Evolutionary conservation across 37 sponge, comb jelly and placozoan species (phyloP).

Genomic region (Agelas oroides): DNA sequence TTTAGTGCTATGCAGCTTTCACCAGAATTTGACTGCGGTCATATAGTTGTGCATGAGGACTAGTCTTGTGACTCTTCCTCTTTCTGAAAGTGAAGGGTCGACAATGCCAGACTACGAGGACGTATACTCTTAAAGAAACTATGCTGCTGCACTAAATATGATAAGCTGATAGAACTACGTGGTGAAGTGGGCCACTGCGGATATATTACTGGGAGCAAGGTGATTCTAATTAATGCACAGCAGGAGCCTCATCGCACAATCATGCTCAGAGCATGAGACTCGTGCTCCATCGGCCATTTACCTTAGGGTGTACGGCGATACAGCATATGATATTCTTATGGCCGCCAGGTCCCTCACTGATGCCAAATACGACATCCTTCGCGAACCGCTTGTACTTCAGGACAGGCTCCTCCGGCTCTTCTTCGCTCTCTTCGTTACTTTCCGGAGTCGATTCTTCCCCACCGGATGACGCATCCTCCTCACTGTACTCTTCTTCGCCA

Average conservation of each 20-base stretch:
- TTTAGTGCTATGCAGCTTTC: no score
- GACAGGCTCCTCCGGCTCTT: slow-evolving; percentile 82
- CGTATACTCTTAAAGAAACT: no score
- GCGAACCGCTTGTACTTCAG: slow-evolving; percentile 87
- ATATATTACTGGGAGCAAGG: no score
- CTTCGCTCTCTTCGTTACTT: not conserved
- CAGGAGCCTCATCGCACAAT: not conserved
- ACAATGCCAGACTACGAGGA: no score
- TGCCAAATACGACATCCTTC: slow-evolving; percentile 56
- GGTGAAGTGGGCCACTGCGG: no score
- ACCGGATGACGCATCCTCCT: not conserved
- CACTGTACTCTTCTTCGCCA: not conserved
- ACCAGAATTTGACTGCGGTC: no score
- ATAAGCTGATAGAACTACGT: no score
- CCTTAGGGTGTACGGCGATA: slow-evolving; percentile 88
- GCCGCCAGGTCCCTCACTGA: slow-evolving; percentile 22
- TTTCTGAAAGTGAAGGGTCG: no score
- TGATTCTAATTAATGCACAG: slow-evolving; percentile 19
- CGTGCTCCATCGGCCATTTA: not conserved
- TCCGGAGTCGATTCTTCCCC: not conserved
- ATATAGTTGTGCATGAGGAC: no score
- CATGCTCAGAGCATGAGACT: no score
- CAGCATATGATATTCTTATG: slow-evolving; percentile 55
- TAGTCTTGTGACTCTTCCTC: no score
- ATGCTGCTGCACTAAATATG: no score